A percentile compares a stretch with the other conserved stretches of the same genome.
Conservation (phyloP, 2,113 vertebrate species). For the Corythoichthys intestinalis region DNA sequence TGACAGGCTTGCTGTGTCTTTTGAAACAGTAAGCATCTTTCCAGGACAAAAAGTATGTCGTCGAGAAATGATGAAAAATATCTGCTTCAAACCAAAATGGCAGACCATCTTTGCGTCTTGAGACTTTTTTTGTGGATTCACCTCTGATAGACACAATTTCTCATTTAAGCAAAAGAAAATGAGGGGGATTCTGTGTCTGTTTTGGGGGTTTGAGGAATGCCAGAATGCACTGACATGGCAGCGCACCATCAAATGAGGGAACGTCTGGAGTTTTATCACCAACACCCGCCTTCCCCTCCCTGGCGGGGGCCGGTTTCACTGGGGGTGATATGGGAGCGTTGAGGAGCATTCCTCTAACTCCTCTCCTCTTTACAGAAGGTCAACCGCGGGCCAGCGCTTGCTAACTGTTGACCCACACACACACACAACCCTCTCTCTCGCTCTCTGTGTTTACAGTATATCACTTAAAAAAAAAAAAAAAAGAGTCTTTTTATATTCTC, state of each 20-base stretch:
- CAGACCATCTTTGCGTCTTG: neutral
- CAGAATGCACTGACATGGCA: conserved; percentile 86
- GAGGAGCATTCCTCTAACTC: conserved; percentile 79
- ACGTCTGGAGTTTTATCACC: conserved; percentile 96
- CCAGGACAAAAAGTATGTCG: neutral
- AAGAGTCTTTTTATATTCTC: conserved; percentile 10
- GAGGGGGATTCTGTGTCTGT: conserved; percentile 8
- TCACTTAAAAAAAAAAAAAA: neutral
- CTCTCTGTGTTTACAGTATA: neutral
- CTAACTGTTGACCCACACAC: conserved; percentile 79
- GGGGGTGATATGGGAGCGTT: conserved; percentile 46
- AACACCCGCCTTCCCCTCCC: conserved; percentile 30
- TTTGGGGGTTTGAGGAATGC: conserved; percentile 42
- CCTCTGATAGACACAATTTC: neutral
- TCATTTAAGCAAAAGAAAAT: conserved; percentile 24
- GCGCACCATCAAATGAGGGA: conserved; percentile 89
- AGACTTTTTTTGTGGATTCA: neutral
- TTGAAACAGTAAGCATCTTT: neutral
- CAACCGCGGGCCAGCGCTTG: conserved; percentile 79
- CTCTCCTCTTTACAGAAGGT: conserved; percentile 80
- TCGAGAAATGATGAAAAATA: neutral
- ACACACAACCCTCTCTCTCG: conserved; percentile 6
- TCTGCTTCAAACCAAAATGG: neutral
- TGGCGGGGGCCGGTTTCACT: conserved; percentile 76
- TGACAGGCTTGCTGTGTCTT: neutral